Evolutionary conservation across 2,888 invertebrate genomes (phyloP).

Genomic region (Clostera curtula): DNA sequence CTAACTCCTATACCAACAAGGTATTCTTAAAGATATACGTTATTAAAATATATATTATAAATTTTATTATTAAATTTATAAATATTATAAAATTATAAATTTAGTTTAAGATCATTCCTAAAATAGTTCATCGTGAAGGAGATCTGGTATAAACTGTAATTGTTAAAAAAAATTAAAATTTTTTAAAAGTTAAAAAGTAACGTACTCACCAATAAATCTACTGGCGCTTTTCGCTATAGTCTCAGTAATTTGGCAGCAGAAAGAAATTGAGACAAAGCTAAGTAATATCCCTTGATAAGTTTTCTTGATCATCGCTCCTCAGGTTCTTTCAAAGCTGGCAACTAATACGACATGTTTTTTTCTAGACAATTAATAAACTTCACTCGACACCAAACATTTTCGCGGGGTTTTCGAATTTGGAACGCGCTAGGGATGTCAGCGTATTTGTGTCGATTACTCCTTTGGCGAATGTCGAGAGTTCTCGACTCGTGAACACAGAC

Average conservation of each 20-base stretch:
- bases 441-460: conserved; percentile 33
- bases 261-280: conserved; percentile 65
- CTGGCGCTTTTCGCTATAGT: conserved; percentile 68
- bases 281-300: conserved; percentile 64
- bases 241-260: conserved; percentile 67
- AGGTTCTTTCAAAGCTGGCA: conserved; percentile 23
- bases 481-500: conserved; percentile 51
- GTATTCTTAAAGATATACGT: too few relatives aligned
- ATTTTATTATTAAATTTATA: too few relatives aligned
- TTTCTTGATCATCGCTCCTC: conserved; percentile 59
- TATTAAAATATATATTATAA: too few relatives aligned
- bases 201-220: conserved; percentile 59
- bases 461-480: conserved; percentile 48
- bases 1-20: too few relatives aligned
- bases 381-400: conserved; percentile 19
- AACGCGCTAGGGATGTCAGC: conserved; percentile 15
- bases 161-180: neutral
- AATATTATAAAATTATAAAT: too few relatives aligned
- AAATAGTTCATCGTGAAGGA: too few relatives aligned
- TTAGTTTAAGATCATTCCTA: too few relatives aligned
- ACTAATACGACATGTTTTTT: conserved; percentile 23
- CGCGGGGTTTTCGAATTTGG: conserved; percentile 9
- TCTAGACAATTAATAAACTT: conserved; percentile 9
- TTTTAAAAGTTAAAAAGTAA: neutral
- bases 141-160: too few relatives aligned